These are phyloP conservation scores for Dysmachus trigonus DNA, from an alignment of 2,888 invertebrate species.

Conservation along the genomic window DNA sequence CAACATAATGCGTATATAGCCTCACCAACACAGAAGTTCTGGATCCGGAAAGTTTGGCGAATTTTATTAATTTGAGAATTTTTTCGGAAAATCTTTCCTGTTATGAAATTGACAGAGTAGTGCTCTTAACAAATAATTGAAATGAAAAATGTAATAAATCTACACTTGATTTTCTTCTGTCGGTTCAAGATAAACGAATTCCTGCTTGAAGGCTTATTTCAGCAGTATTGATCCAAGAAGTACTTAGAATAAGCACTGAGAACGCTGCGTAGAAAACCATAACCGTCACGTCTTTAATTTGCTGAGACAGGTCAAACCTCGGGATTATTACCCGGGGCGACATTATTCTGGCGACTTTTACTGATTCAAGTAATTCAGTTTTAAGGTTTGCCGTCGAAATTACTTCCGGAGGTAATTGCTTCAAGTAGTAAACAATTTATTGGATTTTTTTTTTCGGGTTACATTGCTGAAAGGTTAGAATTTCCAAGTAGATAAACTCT, in stretches of 20 bases:
- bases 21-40: neutral
- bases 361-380: neutral
- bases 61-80: neutral
- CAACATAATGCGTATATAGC: neutral
- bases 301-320: neutral
- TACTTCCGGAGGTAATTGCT: neutral
- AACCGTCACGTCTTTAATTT: neutral
- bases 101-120: neutral
- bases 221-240: neutral
- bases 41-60: neutral
- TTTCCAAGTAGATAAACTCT: no score
- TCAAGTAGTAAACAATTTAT: neutral
- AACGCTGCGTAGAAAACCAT: neutral
- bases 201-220: neutral
- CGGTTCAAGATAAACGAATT: neutral
- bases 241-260: neutral
- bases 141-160: neutral
- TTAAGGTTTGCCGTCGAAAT: neutral
- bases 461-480: no score
- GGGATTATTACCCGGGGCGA: neutral
- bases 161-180: neutral
- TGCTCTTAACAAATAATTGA: neutral
- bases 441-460: neutral
- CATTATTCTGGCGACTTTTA: neutral
- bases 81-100: neutral